Conservation (phyloP, 2,797 vertebrate genomes). For the Hipposideros larvatus region DNA sequence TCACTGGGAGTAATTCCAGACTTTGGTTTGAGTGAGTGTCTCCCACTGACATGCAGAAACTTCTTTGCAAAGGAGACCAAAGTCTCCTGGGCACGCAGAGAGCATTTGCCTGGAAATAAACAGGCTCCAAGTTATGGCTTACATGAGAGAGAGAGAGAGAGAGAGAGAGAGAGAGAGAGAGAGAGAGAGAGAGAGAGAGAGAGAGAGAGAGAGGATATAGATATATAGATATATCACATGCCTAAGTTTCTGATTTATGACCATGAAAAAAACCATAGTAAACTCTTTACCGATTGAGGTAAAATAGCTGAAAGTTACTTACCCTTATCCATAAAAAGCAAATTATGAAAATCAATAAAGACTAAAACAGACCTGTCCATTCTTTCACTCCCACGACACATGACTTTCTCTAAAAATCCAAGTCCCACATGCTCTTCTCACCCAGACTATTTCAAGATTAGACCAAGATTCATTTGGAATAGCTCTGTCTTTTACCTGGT, state of each 20-base stretch:
- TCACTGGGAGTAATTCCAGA: neutral
- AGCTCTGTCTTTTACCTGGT: neutral
- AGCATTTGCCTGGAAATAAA: neutral
- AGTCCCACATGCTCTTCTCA: neutral
- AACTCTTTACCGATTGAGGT: neutral
- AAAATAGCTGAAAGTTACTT: conserved; percentile 67
- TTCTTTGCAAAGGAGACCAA: neutral
- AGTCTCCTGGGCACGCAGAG: neutral
- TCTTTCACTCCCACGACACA: neutral
- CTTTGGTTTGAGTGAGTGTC: neutral
- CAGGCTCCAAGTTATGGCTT: neutral
- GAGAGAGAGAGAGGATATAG: no score
- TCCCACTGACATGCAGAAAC: neutral
- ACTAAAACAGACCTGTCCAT: neutral
- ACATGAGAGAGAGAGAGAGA: neutral
- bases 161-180: no score
- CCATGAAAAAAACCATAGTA: neutral
- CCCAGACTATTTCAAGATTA: conserved; percentile 6
- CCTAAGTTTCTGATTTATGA: neutral
- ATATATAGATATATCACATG: neutral
- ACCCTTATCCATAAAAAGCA: conserved; percentile 69
- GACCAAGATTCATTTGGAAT: neutral
- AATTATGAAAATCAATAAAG: conserved; percentile 58
- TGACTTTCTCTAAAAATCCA: neutral
- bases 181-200: no score